Conservation (phyloP, 64 coral and sea anemone species). For the Stichodactyla helianthus region DNA sequence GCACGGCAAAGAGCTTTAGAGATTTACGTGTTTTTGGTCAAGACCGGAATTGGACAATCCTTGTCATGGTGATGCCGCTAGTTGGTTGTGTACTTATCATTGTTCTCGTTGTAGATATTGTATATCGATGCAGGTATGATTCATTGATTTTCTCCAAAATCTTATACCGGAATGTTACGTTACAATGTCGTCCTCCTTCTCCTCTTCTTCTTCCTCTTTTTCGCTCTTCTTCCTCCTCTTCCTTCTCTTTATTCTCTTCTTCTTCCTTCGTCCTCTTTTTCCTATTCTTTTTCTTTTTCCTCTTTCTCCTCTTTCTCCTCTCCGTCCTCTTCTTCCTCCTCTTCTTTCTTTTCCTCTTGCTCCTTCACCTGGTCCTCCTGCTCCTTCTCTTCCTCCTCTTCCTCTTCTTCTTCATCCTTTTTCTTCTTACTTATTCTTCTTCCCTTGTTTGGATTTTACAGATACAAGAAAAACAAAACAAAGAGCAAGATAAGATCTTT, state of each 20-base stretch:
- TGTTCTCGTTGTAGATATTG: not conserved
- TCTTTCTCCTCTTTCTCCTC: too few relatives aligned
- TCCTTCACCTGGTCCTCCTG: too few relatives aligned
- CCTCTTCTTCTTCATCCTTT: too few relatives aligned
- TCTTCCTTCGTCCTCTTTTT: too few relatives aligned
- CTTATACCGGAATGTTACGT: not conserved
- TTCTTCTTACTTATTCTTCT: too few relatives aligned
- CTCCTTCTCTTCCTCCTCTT: too few relatives aligned
- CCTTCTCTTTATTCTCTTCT: too few relatives aligned
- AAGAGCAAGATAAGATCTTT: not conserved
- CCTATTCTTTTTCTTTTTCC: too few relatives aligned
- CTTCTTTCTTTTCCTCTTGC: too few relatives aligned
- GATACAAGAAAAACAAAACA: not conserved
- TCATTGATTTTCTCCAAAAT: not conserved
- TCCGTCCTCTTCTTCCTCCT: too few relatives aligned
- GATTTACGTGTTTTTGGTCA: not conserved
- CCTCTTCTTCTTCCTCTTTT: not conserved
- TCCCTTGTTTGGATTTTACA: not conserved
- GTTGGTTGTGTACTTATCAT: not conserved
- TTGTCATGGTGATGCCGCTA: slow-evolving; percentile 7
- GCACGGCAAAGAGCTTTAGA: not conserved
- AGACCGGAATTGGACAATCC: not conserved
- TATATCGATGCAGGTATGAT: slow-evolving; percentile 5
- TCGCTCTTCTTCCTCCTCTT: not conserved
- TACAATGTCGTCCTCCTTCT: not conserved